phyloP scores from a whole-genome alignment of 2,113 vertebrate genomes.

The Porphyrio hochstetteri region DNA sequence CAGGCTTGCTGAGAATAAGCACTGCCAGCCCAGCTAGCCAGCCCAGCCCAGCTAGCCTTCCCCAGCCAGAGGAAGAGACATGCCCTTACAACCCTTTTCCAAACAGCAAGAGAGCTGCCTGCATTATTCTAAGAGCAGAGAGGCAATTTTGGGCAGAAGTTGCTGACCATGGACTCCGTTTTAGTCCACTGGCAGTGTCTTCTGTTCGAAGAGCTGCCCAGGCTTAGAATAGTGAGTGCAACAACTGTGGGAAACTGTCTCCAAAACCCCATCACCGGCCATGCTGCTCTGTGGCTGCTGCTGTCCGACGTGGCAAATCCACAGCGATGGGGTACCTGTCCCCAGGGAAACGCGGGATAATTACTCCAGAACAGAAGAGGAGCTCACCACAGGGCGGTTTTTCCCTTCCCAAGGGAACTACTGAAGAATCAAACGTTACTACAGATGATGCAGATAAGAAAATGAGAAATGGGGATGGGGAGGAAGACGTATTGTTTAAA shows the following conservation, averaged over 20 bases:
- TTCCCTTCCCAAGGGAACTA: not conserved
- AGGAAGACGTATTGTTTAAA: not conserved
- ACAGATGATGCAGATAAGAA: not conserved
- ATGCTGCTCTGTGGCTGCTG: not conserved
- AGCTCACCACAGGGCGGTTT: not conserved
- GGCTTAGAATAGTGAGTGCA: no score
- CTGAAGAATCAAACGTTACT: not conserved
- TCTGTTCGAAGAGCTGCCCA: not conserved
- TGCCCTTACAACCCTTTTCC: not conserved
- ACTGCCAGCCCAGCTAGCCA: not conserved
- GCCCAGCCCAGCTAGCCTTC: not conserved
- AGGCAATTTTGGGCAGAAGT: not conserved
- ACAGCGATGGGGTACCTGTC: fast-evolving
- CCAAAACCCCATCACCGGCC: not conserved
- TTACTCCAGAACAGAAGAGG: not conserved
- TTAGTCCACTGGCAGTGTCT: fast-evolving
- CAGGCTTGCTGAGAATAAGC: not conserved
- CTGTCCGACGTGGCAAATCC: not conserved
- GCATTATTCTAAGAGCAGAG: no score
- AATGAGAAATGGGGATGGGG: not conserved
- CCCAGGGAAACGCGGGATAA: not conserved
- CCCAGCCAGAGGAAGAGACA: not conserved
- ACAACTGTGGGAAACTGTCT: fast-evolving
- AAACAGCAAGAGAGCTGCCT: not conserved
- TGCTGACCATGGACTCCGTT: not conserved